Conservation (phyloP, 2,797 vertebrate species). For the Myiotriccus ornatus region DNA sequence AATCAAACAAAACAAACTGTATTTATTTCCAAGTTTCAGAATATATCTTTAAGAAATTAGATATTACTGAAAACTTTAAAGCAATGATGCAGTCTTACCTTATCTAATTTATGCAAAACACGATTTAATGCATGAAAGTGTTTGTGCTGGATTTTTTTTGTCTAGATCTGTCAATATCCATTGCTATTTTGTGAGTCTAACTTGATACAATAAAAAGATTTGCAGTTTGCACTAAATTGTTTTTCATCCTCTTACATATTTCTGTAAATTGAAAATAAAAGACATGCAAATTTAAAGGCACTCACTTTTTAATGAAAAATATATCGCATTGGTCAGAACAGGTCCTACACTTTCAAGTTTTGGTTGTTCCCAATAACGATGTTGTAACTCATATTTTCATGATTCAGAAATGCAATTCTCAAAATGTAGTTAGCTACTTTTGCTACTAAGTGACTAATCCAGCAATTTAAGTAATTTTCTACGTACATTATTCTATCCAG, state of each 20-base stretch:
- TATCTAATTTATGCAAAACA: neutral
- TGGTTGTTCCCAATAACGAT: too few relatives aligned
- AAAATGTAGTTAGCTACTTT: neutral
- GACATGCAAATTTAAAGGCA: neutral
- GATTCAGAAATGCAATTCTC: neutral
- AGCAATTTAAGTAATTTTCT: neutral
- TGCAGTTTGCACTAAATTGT: neutral
- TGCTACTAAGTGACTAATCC: neutral
- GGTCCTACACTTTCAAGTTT: neutral
- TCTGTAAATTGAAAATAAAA: neutral
- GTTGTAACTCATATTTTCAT: neutral
- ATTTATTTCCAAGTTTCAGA: neutral
- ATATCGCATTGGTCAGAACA: neutral
- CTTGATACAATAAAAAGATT: neutral
- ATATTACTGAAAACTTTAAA: neutral
- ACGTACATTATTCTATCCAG: rapidly evolving
- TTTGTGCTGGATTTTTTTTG: neutral
- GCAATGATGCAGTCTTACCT: neutral
- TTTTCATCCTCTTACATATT: neutral
- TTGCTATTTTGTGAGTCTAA: neutral
- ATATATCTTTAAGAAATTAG: neutral
- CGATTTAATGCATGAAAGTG: neutral
- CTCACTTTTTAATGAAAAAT: neutral
- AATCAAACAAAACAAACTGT: neutral
- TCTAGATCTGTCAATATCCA: neutral